These are phyloP conservation scores for Chloromyia formosa DNA, from an alignment of 2,888 invertebrate species.

Conservation along the genomic window DNA sequence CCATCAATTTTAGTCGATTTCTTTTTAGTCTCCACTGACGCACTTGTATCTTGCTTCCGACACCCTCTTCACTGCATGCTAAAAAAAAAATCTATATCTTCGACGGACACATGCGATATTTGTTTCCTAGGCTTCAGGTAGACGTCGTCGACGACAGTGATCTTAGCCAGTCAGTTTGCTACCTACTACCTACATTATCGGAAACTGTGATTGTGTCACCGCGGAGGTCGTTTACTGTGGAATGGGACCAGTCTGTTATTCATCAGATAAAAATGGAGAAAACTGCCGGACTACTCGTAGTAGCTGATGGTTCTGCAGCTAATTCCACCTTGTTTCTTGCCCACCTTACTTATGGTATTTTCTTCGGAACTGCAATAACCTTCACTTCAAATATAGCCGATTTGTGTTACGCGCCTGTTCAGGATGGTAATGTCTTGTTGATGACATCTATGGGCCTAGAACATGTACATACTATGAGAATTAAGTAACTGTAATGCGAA, in stretches of 20 bases:
- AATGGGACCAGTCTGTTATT: constrained; percentile 36
- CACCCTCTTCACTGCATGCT: background rate
- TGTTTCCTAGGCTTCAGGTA: constrained; percentile 21
- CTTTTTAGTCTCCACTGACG: background rate
- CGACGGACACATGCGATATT: background rate
- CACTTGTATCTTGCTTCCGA: background rate
- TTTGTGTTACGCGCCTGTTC: too few relatives aligned
- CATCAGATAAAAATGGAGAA: constrained; percentile 29
- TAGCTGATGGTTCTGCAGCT: background rate
- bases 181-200: background rate
- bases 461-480: too few relatives aligned
- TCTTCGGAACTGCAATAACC: too few relatives aligned
- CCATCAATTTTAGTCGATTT: background rate
- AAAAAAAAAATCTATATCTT: background rate
- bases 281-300: background rate
- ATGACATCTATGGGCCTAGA: too few relatives aligned
- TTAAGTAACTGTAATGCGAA: too few relatives aligned
- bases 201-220: constrained; percentile 24
- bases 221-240: constrained; percentile 23
- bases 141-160: background rate
- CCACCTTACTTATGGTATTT: background rate
- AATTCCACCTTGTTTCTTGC: background rate
- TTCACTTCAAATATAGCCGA: too few relatives aligned
- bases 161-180: background rate
- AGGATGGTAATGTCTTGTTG: too few relatives aligned